Evolutionary conservation across 2,113 vertebrate species (phyloP).

Genomic region (Gymnorhina tibicen): DNA sequence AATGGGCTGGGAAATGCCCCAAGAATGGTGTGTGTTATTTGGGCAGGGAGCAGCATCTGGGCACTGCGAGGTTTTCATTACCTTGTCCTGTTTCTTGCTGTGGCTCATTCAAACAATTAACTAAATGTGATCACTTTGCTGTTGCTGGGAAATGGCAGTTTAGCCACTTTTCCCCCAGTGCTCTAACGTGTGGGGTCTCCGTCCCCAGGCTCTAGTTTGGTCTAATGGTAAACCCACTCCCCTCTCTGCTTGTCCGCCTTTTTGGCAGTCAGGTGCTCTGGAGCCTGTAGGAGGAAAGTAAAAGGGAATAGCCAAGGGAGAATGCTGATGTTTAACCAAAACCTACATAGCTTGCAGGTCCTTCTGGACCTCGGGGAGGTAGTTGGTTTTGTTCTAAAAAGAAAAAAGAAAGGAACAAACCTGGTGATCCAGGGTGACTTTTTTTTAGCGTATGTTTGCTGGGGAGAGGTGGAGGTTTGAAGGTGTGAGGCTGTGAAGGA

Average conservation of each 20-base stretch:
- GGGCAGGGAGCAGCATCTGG: neutral
- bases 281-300: neutral
- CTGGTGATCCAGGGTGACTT: neutral
- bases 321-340: neutral
- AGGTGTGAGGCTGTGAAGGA: neutral
- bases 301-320: neutral
- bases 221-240: neutral
- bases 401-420: neutral
- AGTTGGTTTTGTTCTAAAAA: neutral
- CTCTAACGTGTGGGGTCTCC: neutral
- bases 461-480: neutral
- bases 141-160: neutral
- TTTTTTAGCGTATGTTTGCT: neutral
- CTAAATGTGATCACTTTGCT: neutral
- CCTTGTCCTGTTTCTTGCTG: neutral
- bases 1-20: neutral
- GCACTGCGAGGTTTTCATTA: neutral
- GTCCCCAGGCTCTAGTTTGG: neutral
- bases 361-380: neutral
- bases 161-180: neutral
- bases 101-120: neutral
- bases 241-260: neutral
- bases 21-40: neutral
- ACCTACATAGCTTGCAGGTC: neutral
- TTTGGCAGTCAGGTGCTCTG: neutral